A percentile compares a stretch with the other conserved stretches of the same genome.
These are phyloP conservation scores for Cheilosia impressa DNA, from an alignment of 2,888 invertebrate species.

Conservation along the genomic window DNA sequence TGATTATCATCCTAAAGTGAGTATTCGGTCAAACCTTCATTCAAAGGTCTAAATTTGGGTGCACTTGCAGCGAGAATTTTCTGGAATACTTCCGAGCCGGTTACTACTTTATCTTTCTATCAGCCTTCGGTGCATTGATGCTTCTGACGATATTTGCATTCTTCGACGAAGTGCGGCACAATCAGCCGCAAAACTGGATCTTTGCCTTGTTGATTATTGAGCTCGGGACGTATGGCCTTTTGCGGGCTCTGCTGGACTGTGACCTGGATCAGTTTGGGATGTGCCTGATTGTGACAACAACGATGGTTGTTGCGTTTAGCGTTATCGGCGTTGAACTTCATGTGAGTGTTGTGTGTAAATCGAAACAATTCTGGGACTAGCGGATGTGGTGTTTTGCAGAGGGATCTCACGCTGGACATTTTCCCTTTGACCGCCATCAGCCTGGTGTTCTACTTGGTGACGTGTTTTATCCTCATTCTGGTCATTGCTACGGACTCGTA, in stretches of 20 bases:
- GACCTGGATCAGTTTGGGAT: background rate
- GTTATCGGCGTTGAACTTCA: conserved; percentile 7
- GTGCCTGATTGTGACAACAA: conserved; percentile 1
- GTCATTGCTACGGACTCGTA: background rate
- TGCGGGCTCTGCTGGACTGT: conserved; percentile 10
- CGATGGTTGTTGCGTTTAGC: background rate
- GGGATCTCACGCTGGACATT: conserved; percentile 16
- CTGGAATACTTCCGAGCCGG: background rate
- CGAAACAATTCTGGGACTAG: background rate
- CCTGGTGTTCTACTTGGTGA: background rate
- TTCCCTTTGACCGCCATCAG: background rate
- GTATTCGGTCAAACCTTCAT: background rate
- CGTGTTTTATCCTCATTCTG: background rate
- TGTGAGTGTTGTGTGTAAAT: conserved; percentile 5
- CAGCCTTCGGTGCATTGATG: background rate
- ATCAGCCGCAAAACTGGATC: conserved; percentile 28
- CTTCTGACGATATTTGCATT: conserved; percentile 9
- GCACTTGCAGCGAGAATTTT: conserved; percentile 3
- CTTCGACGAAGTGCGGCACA: conserved; percentile 32
- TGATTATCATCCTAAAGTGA: conserved; percentile 36
- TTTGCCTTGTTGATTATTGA: conserved; percentile 37
- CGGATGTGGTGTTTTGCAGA: background rate
- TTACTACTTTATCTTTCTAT: conserved; percentile 1
- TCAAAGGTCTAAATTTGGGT: background rate
- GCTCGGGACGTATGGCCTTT: conserved; percentile 2